Percentiles rank a stretch among this genome's conserved stretches.
These are phyloP conservation scores for Andricus grossulariae DNA, from an alignment of 1,140 invertebrate genomes.

Conservation along the genomic window DNA sequence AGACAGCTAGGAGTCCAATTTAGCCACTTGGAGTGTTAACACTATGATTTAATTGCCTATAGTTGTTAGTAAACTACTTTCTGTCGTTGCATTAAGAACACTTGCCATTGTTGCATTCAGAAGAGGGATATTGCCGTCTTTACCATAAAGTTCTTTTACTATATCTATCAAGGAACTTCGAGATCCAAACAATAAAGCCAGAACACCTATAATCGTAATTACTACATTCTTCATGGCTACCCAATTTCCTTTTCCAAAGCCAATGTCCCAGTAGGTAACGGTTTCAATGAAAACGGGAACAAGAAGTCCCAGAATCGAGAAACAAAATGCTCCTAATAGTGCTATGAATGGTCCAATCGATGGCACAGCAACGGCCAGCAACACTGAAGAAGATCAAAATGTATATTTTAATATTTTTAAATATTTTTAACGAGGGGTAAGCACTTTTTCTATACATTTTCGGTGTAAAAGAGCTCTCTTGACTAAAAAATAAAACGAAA, in stretches of 20 bases:
- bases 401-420: not conserved
- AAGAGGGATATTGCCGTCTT: not conserved
- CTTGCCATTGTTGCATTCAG: not conserved
- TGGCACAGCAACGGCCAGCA: constrained; percentile 90
- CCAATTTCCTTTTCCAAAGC: constrained; percentile 83
- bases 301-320: constrained; percentile 93
- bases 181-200: constrained; percentile 88
- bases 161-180: constrained; percentile 86
- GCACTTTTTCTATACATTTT: too few relatives aligned
- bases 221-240: constrained; percentile 87
- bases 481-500: too few relatives aligned
- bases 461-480: too few relatives aligned
- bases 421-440: not conserved
- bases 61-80: not conserved
- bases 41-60: not conserved
- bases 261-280: constrained; percentile 86
- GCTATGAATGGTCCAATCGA: constrained; percentile 93
- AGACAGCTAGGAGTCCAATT: not conserved
- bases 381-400: constrained; percentile 77
- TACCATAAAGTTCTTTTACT: constrained; percentile 53
- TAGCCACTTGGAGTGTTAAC: not conserved
- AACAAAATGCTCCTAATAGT: constrained; percentile 95
- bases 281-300: constrained; percentile 93
- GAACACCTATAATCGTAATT: constrained; percentile 83
- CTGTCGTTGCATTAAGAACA: not conserved